These are phyloP conservation scores for Anas platyrhynchos DNA, from an alignment of 2,113 vertebrate species.

Conservation along the genomic window DNA sequence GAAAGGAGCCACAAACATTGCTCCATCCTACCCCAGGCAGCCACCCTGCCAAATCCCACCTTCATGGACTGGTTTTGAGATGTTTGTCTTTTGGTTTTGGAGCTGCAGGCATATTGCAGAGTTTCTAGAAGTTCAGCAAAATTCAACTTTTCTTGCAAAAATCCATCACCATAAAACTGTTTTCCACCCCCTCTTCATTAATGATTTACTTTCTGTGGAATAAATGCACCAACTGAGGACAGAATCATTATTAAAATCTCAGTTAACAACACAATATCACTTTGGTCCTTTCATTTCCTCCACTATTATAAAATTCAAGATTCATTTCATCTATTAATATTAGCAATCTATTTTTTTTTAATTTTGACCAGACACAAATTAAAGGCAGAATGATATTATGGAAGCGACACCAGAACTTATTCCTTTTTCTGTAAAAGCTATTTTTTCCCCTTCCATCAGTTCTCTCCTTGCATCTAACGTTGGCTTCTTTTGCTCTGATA, in stretches of 20 bases:
- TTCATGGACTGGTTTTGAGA: background rate
- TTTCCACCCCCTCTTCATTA: conserved; percentile 50
- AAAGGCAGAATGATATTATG: conserved; percentile 35
- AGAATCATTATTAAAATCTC: conserved; percentile 75
- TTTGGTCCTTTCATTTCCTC: conserved; percentile 59
- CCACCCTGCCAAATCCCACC: background rate
- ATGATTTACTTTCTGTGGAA: conserved; percentile 58
- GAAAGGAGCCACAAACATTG: background rate
- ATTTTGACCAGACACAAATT: conserved; percentile 61
- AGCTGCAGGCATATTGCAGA: background rate
- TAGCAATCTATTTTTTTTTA: conserved; percentile 62
- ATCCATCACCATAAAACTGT: conserved; percentile 37
- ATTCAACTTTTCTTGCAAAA: conserved; percentile 52
- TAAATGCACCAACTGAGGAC: conserved; percentile 58
- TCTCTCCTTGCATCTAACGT: background rate
- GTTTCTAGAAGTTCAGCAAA: conserved; percentile 8
- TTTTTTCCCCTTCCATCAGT: background rate
- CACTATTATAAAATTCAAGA: conserved; percentile 71
- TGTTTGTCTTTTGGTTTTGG: background rate
- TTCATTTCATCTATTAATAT: conserved; percentile 72
- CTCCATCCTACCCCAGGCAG: background rate
- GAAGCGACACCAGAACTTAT: background rate
- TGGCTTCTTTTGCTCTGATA: background rate
- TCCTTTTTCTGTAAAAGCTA: background rate
- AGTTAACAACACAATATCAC: conserved; percentile 70